Conservation (phyloP, 1,140 invertebrate genomes). For the Papilio machaon region DNA sequence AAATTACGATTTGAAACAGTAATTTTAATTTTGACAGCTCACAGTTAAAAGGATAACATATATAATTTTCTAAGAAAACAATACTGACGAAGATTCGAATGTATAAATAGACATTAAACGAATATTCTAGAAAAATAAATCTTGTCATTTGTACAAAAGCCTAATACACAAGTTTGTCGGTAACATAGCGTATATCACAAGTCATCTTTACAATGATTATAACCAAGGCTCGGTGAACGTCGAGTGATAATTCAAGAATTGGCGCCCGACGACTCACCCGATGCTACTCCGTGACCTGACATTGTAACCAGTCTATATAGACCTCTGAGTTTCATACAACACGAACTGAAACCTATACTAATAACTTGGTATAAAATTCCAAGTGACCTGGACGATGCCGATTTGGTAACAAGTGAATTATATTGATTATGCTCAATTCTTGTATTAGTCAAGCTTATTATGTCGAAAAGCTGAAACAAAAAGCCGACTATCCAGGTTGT, state of each 20-base stretch:
- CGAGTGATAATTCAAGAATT: conserved; percentile 29
- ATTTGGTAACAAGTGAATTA: conserved; percentile 7
- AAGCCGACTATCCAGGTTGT: neutral
- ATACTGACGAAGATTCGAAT: neutral
- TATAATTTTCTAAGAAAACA: neutral
- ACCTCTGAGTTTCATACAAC: neutral
- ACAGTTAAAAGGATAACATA: too few species aligned
- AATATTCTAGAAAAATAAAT: neutral
- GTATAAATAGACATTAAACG: neutral
- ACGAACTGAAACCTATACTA: neutral
- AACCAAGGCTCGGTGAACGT: conserved; percentile 24
- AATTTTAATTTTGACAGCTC: too few species aligned
- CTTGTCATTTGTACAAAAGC: neutral
- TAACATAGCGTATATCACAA: conserved; percentile 17
- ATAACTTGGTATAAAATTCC: neutral
- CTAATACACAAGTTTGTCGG: neutral
- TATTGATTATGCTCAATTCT: neutral
- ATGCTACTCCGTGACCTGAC: conserved; percentile 12
- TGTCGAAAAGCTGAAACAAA: neutral
- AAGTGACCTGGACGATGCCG: neutral
- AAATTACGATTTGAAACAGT: too few species aligned
- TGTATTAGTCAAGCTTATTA: neutral
- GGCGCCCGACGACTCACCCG: conserved; percentile 17
- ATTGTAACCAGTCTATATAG: neutral
- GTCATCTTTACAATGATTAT: conserved; percentile 13